Evolutionary conservation across 1,140 invertebrate species (phyloP).

Genomic region (Meloidogyne hapla): DNA sequence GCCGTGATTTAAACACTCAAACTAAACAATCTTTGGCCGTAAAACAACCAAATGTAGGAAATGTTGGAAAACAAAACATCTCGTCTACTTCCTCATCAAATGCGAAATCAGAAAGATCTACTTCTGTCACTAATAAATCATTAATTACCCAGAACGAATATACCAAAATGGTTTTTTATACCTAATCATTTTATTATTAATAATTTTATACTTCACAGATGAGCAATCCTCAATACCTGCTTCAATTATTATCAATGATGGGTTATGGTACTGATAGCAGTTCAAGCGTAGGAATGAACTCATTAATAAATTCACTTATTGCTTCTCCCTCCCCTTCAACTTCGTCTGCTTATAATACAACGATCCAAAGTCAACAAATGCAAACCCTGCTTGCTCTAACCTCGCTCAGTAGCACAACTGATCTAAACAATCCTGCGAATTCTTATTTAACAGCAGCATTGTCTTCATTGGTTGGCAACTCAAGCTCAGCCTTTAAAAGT

Average conservation of each 20-base stretch:
- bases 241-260: not conserved
- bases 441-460: not conserved
- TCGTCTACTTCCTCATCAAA: not conserved
- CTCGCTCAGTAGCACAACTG: not conserved
- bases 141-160: not conserved
- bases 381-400: not conserved
- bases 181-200: not conserved
- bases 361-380: not conserved
- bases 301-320: not conserved
- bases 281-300: not conserved
- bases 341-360: not conserved
- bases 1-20: too few relatives aligned
- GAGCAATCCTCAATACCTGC: not conserved
- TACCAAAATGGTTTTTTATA: not conserved
- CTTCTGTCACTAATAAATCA: not conserved
- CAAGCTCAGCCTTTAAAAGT: not conserved
- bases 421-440: not conserved
- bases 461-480: not conserved
- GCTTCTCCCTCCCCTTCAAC: not conserved
- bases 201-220: not conserved
- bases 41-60: too few relatives aligned
- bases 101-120: not conserved
- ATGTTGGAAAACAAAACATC: too few relatives aligned
- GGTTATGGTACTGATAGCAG: not conserved
- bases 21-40: too few relatives aligned